Evolutionary conservation across 2,888 invertebrate species (phyloP).

Genomic region (Cacoxenus indagator): DNA sequence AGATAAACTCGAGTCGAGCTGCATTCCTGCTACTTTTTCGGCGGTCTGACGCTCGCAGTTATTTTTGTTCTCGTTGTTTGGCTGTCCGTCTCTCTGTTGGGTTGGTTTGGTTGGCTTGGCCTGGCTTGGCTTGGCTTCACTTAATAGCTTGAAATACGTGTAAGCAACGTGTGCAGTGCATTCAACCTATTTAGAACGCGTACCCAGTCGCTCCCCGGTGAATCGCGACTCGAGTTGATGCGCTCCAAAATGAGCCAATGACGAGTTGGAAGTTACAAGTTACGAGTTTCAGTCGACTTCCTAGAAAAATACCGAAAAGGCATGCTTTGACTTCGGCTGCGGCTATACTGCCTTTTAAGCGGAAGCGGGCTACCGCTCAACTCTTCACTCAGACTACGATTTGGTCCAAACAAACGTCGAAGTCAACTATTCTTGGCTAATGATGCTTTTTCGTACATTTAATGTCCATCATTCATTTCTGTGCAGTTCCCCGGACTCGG

Average conservation of each 20-base stretch:
- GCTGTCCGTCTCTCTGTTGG: background rate
- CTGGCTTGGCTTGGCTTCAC: background rate
- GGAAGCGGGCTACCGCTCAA: background rate
- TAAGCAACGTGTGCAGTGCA: background rate
- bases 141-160: constrained; percentile 21
- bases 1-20: constrained; percentile 46
- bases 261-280: background rate
- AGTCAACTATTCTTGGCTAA: constrained; percentile 61
- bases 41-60: no score
- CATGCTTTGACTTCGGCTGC: background rate
- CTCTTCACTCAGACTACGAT: background rate
- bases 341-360: background rate
- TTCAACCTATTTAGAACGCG: constrained; percentile 1
- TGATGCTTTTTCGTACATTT: constrained; percentile 54
- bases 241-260: background rate
- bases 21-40: constrained; percentile 31
- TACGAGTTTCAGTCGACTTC: background rate
- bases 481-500: background rate
- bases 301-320: background rate
- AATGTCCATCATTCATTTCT: constrained; percentile 63
- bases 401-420: background rate
- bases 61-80: constrained; percentile 13
- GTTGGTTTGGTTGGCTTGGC: background rate
- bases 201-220: background rate
- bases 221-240: background rate